Base-by-base conservation (phyloP, 2,888 invertebrate genomes). In the Thalpophila matura region DNA sequence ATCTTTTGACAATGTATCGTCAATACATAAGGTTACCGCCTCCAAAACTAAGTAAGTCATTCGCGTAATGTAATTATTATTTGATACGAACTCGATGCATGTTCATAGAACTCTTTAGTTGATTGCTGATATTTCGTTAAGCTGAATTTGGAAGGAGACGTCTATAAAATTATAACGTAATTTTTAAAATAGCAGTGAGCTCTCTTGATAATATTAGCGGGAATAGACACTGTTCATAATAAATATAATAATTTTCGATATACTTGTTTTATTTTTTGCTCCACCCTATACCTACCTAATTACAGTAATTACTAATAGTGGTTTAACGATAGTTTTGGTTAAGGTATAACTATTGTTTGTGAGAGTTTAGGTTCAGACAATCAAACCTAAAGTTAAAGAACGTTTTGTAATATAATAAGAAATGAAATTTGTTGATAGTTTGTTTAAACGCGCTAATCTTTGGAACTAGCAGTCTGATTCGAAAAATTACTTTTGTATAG, bases 151-250 rank as follows among this genome's bases (percentile, higher is more conserved):
- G 35, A 54, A 60, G 58, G 27, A 64, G 64, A 68, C 24, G 47
- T 64, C 49, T 79, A 45, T 69, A 59, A 59, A 54, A 66, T 55
- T 58, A 42, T 64, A 55, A 54, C 14, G 16, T 62, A 60, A 62
- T 60, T 67, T 54, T 58, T 62, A 75, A 79, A 69, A 61, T 76
- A 60, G 47, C 80, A 77, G 79, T 74, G 70, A 79, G 77, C 76
- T 83, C 81, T 81, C 76, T 79, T 76, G 55, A 55, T 73, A 64
- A 72, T 65, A 61, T 70, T 76, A 74, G 74, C 66, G 51, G 70
- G 68, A 74, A 73, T 80, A 81, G 77, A 74, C 67, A 79, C 80
- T 77, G 81, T 82, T 83, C 74, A 72, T 78, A 81, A 74, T 81
- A 79, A 77, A 81, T 77, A 83, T 79, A 77, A 77, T 79, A 80